These are phyloP conservation scores for Cheumatopsyche charites DNA, from an alignment of 1,140 invertebrate genomes.

Conservation along the genomic window DNA sequence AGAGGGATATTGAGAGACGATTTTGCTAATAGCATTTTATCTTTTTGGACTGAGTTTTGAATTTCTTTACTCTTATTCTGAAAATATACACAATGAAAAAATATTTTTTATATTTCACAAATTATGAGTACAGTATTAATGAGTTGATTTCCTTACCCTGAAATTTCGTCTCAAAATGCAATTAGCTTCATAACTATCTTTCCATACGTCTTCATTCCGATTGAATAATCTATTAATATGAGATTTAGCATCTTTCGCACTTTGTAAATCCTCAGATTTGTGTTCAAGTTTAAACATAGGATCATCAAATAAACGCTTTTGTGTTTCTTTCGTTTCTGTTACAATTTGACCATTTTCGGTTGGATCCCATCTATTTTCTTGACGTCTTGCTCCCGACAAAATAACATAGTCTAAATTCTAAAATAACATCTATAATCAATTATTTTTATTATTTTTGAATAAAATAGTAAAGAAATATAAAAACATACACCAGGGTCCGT, in stretches of 20 bases:
- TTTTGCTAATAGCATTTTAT: slow-evolving; percentile 77
- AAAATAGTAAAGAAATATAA: slow-evolving; percentile 1
- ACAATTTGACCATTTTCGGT: slow-evolving; percentile 94
- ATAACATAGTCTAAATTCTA: slow-evolving; percentile 98
- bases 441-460: neutral
- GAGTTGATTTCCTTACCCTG: slow-evolving; percentile 66
- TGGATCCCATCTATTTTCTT: slow-evolving; percentile 98
- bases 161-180: slow-evolving; percentile 80
- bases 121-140: too few relatives aligned
- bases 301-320: slow-evolving; percentile 88
- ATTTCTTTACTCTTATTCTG: slow-evolving; percentile 78
- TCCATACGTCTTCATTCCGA: slow-evolving; percentile 79
- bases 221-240: slow-evolving; percentile 76
- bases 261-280: slow-evolving; percentile 78
- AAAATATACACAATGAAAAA: too few relatives aligned
- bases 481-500: slow-evolving; percentile 92
- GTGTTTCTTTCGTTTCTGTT: slow-evolving; percentile 87
- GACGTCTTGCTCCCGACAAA: slow-evolving; percentile 89
- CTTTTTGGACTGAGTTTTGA: slow-evolving; percentile 69
- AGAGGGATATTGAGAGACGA: slow-evolving; percentile 79
- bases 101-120: too few relatives aligned
- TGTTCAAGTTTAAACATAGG: slow-evolving; percentile 97
- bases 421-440: slow-evolving; percentile 53
- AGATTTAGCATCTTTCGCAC: slow-evolving; percentile 73
- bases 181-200: slow-evolving; percentile 91